Evolutionary conservation across 2,888 invertebrate genomes (phyloP).

Genomic region (Spisula subtruncata): DNA sequence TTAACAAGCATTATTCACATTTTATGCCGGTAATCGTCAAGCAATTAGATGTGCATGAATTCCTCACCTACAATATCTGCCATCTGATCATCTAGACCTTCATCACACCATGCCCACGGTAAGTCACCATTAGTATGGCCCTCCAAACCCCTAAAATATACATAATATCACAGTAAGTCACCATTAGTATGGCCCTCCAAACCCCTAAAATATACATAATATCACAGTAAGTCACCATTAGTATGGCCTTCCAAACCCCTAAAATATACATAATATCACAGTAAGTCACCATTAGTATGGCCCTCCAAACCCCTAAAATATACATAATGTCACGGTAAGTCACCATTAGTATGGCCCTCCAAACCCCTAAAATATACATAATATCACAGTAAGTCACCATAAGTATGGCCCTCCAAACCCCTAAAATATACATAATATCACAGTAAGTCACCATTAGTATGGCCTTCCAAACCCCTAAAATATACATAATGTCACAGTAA

Average conservation of each 20-base stretch:
- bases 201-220: neutral
- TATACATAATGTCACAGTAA: slow-evolving; percentile 87
- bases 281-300: slow-evolving; percentile 87
- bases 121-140: slow-evolving; percentile 87
- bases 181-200: too few species aligned
- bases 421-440: slow-evolving; percentile 86
- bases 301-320: slow-evolving; percentile 86
- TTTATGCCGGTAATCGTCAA: too few species aligned
- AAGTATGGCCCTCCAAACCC: slow-evolving; percentile 87
- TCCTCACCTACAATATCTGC: slow-evolving; percentile 87
- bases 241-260: too few species aligned
- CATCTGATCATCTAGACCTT: slow-evolving; percentile 85
- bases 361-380: slow-evolving; percentile 84
- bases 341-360: slow-evolving; percentile 87
- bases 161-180: neutral
- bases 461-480: slow-evolving; percentile 87
- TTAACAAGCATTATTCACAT: too few species aligned
- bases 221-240: too few species aligned
- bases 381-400: slow-evolving; percentile 88
- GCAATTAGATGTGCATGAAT: too few species aligned
- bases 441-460: slow-evolving; percentile 87
- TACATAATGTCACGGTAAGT: slow-evolving; percentile 87
- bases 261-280: too few species aligned
- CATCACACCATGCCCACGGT: slow-evolving; percentile 88
- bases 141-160: slow-evolving; percentile 84